Evolutionary conservation across 2,113 vertebrate species (phyloP).

Genomic region (Mus spicilegus): DNA sequence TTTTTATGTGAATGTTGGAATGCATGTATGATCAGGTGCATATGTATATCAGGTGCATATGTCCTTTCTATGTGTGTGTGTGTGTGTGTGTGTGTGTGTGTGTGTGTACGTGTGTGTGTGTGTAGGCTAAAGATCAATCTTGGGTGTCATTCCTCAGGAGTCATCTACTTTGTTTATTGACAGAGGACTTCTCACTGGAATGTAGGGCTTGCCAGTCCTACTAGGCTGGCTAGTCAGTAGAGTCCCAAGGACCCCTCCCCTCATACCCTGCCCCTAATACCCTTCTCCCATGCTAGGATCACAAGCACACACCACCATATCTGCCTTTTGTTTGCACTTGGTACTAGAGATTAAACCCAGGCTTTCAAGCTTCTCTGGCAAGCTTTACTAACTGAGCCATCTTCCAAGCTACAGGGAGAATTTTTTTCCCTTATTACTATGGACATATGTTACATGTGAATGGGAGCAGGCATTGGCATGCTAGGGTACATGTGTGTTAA

Average conservation of each 20-base stretch:
- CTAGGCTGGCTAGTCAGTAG: no score
- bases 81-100: no score
- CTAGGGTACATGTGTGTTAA: background rate
- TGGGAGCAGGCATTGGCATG: no score
- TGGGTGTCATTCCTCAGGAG: background rate
- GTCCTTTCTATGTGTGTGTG: no score
- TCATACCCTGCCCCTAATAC: no score
- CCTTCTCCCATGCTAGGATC: no score
- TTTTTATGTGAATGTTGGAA: background rate
- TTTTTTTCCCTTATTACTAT: background rate
- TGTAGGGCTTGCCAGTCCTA: background rate
- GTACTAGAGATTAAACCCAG: background rate
- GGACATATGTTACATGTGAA: background rate
- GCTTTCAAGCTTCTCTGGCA: no score
- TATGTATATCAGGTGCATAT: background rate
- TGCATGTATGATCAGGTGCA: background rate
- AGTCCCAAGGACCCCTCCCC: background rate
- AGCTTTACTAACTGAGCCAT: background rate
- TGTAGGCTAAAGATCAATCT: background rate
- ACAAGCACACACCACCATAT: background rate
- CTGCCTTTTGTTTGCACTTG: background rate
- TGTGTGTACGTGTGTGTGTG: background rate
- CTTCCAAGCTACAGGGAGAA: background rate
- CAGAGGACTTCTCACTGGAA: background rate
- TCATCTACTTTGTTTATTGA: background rate